Percentiles rank a stretch among this genome's conserved stretches.
phyloP scores from a whole-genome alignment of 2,797 vertebrate species.

The Sebastes aleutianus region DNA sequence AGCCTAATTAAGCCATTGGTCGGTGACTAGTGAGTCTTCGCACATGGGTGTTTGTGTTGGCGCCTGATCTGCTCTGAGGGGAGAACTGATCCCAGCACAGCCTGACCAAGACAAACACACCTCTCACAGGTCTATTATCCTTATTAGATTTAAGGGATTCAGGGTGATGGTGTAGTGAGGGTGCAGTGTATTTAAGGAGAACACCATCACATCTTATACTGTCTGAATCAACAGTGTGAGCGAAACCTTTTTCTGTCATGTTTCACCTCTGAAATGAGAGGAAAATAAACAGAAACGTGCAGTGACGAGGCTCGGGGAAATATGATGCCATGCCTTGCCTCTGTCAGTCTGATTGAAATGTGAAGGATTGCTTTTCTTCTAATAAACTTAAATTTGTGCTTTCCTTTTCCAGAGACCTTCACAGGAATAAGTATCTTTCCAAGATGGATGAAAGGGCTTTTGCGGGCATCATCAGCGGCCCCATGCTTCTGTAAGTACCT shows the following conservation, averaged over 20 bases:
- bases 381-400: constrained; percentile 28
- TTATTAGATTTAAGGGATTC: constrained; percentile 73
- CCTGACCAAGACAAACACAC: constrained; percentile 74
- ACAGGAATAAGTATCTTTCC: constrained; percentile 90
- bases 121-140: constrained; percentile 69
- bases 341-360: constrained; percentile 40
- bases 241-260: constrained; percentile 39
- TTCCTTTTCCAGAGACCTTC: constrained; percentile 86
- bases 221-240: constrained; percentile 53
- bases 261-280: constrained; percentile 35
- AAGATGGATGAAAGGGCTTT: constrained; percentile 90
- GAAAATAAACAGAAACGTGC: constrained; percentile 54
- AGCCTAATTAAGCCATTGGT: constrained; percentile 65
- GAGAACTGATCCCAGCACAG: constrained; percentile 56
- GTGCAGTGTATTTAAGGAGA: constrained; percentile 63
- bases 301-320: constrained; percentile 41
- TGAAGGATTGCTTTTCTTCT: constrained; percentile 21
- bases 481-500: constrained; percentile 91
- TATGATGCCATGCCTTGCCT: constrained; percentile 21
- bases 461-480: constrained; percentile 87
- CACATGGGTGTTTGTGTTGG: constrained; percentile 72
- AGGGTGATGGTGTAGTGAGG: constrained; percentile 55
- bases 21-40: constrained; percentile 62
- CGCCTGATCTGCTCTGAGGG: constrained; percentile 38
- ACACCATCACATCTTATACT: constrained; percentile 45